Evolutionary conservation across 2,113 vertebrate species (phyloP).

Genomic region (Bos javanicus): DNA sequence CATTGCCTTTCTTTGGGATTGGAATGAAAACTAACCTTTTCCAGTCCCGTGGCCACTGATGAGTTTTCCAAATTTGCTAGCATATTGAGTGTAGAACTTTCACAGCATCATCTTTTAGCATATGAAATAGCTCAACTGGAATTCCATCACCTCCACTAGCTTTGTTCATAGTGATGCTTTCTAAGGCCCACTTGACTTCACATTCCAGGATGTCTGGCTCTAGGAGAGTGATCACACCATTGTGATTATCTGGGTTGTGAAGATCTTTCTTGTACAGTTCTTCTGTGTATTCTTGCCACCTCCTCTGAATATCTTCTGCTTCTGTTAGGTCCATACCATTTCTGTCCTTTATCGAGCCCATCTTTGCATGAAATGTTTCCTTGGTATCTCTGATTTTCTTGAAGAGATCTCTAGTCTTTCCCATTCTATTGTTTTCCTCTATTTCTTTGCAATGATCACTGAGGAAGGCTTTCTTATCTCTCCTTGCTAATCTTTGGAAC

Average conservation of each 20-base stretch:
- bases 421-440: not conserved
- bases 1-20: not conserved
- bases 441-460: not conserved
- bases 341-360: not conserved
- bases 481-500: not conserved
- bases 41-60: not conserved
- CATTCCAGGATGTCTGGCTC: not conserved
- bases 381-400: not conserved
- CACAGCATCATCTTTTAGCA: not conserved
- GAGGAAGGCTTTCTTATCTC: not conserved
- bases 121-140: not conserved
- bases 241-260: not conserved
- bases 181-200: not conserved
- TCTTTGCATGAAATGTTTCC: not conserved
- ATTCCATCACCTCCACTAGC: not conserved
- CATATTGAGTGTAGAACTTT: not conserved
- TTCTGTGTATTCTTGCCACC: not conserved
- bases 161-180: fast-evolving
- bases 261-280: not conserved
- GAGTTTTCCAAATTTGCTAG: not conserved
- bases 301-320: not conserved
- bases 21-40: not conserved
- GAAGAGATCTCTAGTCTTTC: not conserved
- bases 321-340: not conserved
- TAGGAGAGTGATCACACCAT: not conserved